These are phyloP conservation scores for Paradisaea rubra DNA, from an alignment of 2,113 vertebrate genomes.

Conservation along the genomic window DNA sequence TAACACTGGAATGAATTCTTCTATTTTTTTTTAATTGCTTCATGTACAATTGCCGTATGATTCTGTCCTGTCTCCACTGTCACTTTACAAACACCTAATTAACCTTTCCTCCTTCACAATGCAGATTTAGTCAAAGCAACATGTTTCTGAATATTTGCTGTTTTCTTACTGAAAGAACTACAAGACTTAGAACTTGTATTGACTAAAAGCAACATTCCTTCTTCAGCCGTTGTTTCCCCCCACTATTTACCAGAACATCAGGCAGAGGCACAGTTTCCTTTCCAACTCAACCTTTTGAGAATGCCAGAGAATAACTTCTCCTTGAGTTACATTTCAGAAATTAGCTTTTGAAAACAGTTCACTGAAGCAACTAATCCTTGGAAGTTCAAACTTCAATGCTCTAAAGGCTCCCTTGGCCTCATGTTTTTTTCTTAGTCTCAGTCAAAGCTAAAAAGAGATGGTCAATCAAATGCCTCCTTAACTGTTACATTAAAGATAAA, in stretches of 20 bases:
- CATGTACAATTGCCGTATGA: neutral
- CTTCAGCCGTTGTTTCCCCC: neutral
- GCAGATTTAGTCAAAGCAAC: neutral
- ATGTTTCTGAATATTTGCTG: neutral
- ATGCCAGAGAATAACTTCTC: conserved; percentile 16
- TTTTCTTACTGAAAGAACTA: neutral
- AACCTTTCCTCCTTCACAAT: neutral
- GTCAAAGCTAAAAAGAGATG: neutral
- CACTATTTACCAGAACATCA: neutral
- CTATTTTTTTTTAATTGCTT: neutral
- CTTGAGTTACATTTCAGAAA: conserved; percentile 11
- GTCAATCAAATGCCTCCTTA: neutral
- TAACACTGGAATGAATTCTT: neutral
- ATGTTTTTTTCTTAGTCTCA: neutral
- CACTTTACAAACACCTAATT: neutral
- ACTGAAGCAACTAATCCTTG: conserved; percentile 3
- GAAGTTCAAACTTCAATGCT: neutral
- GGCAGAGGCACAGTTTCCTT: neutral
- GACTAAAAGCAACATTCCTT: neutral
- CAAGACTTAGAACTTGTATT: neutral
- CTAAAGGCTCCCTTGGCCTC: neutral
- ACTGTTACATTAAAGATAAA: conserved; percentile 18
- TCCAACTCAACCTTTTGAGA: conserved; percentile 16
- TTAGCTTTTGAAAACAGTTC: conserved; percentile 4
- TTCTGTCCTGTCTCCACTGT: neutral